phyloP scores from a whole-genome alignment of 1,140 invertebrate genomes.

The Eumaeus atala region DNA sequence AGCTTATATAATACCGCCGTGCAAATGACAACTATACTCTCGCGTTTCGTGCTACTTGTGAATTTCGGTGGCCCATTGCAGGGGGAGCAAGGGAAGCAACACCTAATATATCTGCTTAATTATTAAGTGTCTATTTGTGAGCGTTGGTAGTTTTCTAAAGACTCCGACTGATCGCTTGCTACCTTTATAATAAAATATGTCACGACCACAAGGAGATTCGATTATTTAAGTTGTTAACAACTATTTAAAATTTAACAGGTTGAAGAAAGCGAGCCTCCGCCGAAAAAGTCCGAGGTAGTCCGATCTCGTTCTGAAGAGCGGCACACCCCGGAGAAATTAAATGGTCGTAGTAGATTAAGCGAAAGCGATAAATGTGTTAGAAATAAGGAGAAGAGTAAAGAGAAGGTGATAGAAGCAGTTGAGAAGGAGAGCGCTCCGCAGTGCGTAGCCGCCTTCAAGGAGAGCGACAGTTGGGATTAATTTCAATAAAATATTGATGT shows the following conservation, averaged over 20 bases:
- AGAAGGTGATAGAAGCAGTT: constrained; percentile 29
- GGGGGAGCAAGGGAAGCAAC: too few relatives aligned
- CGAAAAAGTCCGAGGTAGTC: constrained; percentile 37
- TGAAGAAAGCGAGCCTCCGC: constrained; percentile 38
- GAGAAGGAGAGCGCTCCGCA: constrained; percentile 33
- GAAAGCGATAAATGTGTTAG: constrained; percentile 23
- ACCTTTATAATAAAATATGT: neutral
- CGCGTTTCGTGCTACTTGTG: too few relatives aligned
- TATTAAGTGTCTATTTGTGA: too few relatives aligned
- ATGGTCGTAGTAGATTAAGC: constrained; percentile 31
- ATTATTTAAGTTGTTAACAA: too few relatives aligned
- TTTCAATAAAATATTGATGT: constrained; percentile 31
- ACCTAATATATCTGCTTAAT: too few relatives aligned
- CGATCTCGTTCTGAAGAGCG: constrained; percentile 21
- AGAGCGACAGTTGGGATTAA: constrained; percentile 64
- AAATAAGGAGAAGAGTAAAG: constrained; percentile 24
- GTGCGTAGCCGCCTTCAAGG: constrained; percentile 51
- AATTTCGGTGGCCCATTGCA: too few relatives aligned
- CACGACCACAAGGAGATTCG: too few relatives aligned
- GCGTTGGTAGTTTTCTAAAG: too few relatives aligned
- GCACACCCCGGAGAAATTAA: constrained; percentile 22
- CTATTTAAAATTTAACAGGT: constrained; percentile 28
- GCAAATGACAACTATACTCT: too few relatives aligned
- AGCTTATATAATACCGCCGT: too few relatives aligned
- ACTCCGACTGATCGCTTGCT: neutral